phyloP scores from a whole-genome alignment of 2,113 vertebrate genomes.

The Pygathrix nemaeus region DNA sequence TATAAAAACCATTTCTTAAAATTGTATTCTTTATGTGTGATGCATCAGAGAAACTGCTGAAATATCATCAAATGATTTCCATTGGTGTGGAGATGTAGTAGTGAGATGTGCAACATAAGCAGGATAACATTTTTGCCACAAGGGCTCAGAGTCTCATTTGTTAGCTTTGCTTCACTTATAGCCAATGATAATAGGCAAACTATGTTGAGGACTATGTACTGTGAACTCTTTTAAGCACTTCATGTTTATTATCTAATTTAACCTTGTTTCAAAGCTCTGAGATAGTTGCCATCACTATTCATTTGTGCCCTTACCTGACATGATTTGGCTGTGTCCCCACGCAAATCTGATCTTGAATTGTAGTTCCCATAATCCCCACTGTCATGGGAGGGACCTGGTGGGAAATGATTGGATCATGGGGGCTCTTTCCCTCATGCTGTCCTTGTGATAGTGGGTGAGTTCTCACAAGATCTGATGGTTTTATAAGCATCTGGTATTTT shows the following conservation, averaged over 20 bases:
- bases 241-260: slow-evolving; percentile 12
- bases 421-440: too few relatives aligned
- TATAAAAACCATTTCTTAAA: slow-evolving; percentile 14
- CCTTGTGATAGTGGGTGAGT: too few relatives aligned
- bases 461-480: too few relatives aligned
- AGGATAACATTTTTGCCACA: not conserved
- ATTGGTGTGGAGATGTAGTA: not conserved
- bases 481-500: too few relatives aligned
- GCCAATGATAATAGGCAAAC: not conserved
- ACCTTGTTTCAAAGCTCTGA: not conserved
- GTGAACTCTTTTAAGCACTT: not conserved
- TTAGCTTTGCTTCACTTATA: slow-evolving; percentile 25
- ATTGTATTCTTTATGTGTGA: not conserved
- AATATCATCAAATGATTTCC: not conserved
- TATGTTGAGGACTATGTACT: not conserved
- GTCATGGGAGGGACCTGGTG: too few relatives aligned
- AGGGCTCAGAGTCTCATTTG: not conserved
- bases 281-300: not conserved
- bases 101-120: not conserved
- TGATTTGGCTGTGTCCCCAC: too few relatives aligned
- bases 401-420: too few relatives aligned
- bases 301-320: too few relatives aligned
- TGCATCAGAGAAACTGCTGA: not conserved
- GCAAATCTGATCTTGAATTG: too few relatives aligned
- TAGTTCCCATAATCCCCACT: too few relatives aligned